Evolutionary conservation across 2,888 invertebrate genomes (phyloP).

Genomic region (Sturmia bella): DNA sequence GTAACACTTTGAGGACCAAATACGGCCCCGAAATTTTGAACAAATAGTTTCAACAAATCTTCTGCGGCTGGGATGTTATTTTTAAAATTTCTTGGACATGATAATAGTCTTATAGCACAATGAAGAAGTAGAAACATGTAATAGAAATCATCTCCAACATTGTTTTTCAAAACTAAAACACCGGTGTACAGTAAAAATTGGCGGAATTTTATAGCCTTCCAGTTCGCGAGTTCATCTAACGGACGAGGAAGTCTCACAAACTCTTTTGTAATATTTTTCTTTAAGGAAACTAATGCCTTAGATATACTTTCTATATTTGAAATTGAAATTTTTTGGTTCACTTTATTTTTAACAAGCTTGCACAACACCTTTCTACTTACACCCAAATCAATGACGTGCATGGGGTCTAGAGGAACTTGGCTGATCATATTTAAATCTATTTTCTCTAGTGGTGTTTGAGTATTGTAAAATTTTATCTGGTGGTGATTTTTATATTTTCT

Average conservation of each 20-base stretch:
- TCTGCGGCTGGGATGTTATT: slow-evolving; percentile 49
- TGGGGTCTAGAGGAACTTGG: slow-evolving; percentile 27
- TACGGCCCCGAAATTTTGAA: slow-evolving; percentile 57
- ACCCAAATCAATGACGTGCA: slow-evolving; percentile 72
- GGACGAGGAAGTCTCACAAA: slow-evolving; percentile 63
- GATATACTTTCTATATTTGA: slow-evolving; percentile 27
- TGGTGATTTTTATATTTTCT: slow-evolving; percentile 16
- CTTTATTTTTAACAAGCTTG: slow-evolving; percentile 41
- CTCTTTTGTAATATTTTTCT: slow-evolving; percentile 57
- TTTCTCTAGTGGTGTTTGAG: slow-evolving; percentile 46
- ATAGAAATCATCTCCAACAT: slow-evolving; percentile 62
- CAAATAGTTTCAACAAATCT: slow-evolving; percentile 58
- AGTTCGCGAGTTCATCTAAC: slow-evolving; percentile 64
- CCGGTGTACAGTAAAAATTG: slow-evolving; percentile 64
- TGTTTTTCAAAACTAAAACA: slow-evolving; percentile 64
- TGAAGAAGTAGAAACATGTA: slow-evolving; percentile 42
- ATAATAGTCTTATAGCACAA: slow-evolving; percentile 39
- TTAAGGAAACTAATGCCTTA: slow-evolving; percentile 30
- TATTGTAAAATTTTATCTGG: slow-evolving; percentile 21
- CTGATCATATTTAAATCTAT: slow-evolving; percentile 30
- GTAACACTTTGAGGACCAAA: slow-evolving; percentile 58
- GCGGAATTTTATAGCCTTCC: slow-evolving; percentile 63
- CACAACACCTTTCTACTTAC: slow-evolving; percentile 60
- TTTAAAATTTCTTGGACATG: slow-evolving; percentile 36
- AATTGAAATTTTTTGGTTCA: slow-evolving; percentile 28